Evolutionary conservation across 2,797 vertebrate species (phyloP).

Genomic region (Silurus aristotelis): DNA sequence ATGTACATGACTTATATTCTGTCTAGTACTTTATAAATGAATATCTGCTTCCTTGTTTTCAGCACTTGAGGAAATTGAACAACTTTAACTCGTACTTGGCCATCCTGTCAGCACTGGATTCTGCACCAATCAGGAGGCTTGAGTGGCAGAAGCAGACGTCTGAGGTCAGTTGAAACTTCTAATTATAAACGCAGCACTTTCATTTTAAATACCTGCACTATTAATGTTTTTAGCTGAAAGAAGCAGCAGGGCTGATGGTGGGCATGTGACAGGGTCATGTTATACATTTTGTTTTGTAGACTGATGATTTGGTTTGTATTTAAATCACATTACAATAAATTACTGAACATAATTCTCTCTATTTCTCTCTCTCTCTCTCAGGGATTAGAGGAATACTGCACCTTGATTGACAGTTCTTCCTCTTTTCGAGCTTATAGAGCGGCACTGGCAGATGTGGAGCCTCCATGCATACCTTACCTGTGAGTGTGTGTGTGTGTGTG

Average conservation of each 20-base stretch:
- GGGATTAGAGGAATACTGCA: constrained; percentile 98
- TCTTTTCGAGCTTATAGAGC: constrained; percentile 97
- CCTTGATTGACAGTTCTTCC: constrained; percentile 96
- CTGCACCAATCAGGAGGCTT: constrained; percentile 93
- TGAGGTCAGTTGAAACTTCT: constrained; percentile 78
- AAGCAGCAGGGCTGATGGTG: background rate
- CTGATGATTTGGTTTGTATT: background rate
- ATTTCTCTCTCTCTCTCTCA: constrained; percentile 56
- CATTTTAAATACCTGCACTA: background rate
- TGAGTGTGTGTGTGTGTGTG: constrained; percentile 71
- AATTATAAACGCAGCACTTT: background rate
- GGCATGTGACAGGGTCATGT: background rate
- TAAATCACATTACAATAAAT: background rate
- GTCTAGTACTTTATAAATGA: background rate
- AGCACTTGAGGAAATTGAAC: constrained; percentile 98
- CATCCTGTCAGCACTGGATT: constrained; percentile 96
- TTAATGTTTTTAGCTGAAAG: background rate
- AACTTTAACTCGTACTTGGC: constrained; percentile 99
- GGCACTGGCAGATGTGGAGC: constrained; percentile 92
- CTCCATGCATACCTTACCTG: constrained; percentile 97
- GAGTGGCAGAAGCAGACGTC: constrained; percentile 99
- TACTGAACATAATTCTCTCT: background rate
- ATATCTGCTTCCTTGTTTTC: background rate
- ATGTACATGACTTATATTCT: background rate
- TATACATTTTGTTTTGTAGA: background rate